A percentile compares a stretch with the other conserved stretches of the same genome.
Evolutionary conservation across 1,140 invertebrate genomes (phyloP).

Genomic region (Drosophila sturtevanti): DNA sequence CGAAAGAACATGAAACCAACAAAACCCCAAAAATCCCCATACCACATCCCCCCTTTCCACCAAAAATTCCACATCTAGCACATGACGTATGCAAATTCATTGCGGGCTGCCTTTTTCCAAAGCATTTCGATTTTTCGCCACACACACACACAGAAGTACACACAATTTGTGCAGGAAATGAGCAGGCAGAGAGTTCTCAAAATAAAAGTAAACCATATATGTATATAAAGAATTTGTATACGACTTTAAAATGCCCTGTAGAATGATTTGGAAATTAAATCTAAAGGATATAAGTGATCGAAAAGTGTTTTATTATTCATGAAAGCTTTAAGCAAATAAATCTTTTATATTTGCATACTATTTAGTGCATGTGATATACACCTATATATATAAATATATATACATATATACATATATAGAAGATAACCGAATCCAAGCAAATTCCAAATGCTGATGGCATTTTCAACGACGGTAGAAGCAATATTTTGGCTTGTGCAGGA

Average conservation of each 20-base stretch:
- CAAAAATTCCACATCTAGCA: conserved; percentile 21
- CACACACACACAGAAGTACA: neutral
- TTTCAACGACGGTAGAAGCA: conserved; percentile 52
- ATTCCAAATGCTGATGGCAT: conserved; percentile 13
- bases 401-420: neutral
- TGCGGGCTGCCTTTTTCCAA: conserved; percentile 27
- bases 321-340: too few relatives aligned
- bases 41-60: conserved; percentile 16
- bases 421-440: conserved; percentile 8
- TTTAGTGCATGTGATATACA: too few relatives aligned
- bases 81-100: conserved; percentile 67
- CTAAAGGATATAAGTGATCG: too few relatives aligned
- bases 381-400: too few relatives aligned
- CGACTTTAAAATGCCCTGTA: neutral
- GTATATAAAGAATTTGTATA: neutral
- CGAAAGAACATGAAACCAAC: conserved; percentile 17
- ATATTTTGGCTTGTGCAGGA: conserved; percentile 73
- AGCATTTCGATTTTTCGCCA: conserved; percentile 55
- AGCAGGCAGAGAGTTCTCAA: conserved; percentile 41
- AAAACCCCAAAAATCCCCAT: conserved; percentile 13
- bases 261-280: too few relatives aligned
- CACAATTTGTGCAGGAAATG: conserved; percentile 47
- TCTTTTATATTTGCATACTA: too few relatives aligned
- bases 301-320: too few relatives aligned
- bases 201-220: neutral